phyloP scores from a whole-genome alignment of 2,113 vertebrate species.

The Suncus etruscus region DNA sequence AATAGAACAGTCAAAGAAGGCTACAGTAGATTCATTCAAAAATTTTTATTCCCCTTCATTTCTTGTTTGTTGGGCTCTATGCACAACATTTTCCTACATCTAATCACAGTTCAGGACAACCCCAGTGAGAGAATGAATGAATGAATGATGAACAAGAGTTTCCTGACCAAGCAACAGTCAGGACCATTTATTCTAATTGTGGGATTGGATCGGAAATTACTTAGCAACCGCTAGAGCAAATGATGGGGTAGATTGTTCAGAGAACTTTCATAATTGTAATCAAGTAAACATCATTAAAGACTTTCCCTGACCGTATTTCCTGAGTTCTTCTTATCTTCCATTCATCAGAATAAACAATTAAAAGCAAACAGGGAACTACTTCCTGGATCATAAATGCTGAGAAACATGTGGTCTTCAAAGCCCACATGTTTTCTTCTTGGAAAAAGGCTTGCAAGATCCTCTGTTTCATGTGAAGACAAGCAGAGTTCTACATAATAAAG shows the following conservation, averaged over 20 bases:
- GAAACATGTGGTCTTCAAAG: conserved; percentile 30
- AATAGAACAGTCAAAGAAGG: neutral
- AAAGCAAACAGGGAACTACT: conserved; percentile 40
- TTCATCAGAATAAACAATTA: conserved; percentile 66
- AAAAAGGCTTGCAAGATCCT: neutral
- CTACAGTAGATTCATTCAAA: fast-evolving
- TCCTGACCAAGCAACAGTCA: conserved; percentile 63
- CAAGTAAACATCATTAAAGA: conserved; percentile 76
- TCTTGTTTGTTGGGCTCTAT: neutral
- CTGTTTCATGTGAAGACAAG: conserved; percentile 24
- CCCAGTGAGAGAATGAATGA: conserved; percentile 24
- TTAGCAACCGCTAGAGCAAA: conserved; percentile 80
- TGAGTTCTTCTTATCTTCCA: conserved; percentile 55
- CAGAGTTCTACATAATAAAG: neutral
- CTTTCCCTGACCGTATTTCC: conserved; percentile 74
- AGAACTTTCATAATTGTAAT: conserved; percentile 71
- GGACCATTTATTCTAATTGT: conserved; percentile 67
- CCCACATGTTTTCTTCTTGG: neutral
- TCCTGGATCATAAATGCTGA: conserved; percentile 6
- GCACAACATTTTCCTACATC: conserved; percentile 39
- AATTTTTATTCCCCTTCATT: conserved; percentile 23
- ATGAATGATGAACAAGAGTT: conserved; percentile 56
- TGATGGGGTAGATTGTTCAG: conserved; percentile 68
- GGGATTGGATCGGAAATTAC: conserved; percentile 73
- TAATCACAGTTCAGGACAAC: conserved; percentile 25